Base-by-base conservation (phyloP, 2,888 invertebrate genomes). In the Ochropleura plecta region DNA sequence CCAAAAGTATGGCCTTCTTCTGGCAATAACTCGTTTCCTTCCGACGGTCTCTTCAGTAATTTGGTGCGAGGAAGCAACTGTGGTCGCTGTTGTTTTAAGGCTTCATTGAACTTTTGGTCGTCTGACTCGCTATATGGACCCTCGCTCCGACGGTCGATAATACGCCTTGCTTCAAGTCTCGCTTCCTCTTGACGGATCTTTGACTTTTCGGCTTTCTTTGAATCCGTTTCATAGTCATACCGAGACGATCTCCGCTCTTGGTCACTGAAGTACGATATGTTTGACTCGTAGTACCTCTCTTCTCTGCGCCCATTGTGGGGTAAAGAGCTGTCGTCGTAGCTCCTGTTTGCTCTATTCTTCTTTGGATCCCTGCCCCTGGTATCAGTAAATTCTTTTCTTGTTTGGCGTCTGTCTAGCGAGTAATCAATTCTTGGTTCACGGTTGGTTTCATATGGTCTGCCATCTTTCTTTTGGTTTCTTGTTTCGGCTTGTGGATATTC, bases 1-100 rank as follows among this genome's bases (percentile, higher is more conserved):
- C 98, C 98, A 91, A 98, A 98, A 85, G 97, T 98, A 90, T 98
- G 98, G 14, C 97, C 97, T 74, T 97, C 97, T 89, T 97, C 97
- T 69, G 96, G 96, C 79, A 97, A 93, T 86, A 97, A 93, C 85
- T 97, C 97, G 75, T 90, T 93, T 76, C 93, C 94, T 77, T 96
- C 96, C 30, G 92, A 92, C 64, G 97, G 93, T 84, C 97, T 97
- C 89, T 98, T 97, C 69, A 97, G 93, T 65, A 98, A 93, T 91
- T 98, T 98, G 3, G 98, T 98, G 75, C 98, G 96, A 0, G 98
- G 98, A 64, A 98, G 94, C 73, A 98, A 95, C 88, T 97, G 97
- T 51, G 97, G 96, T 87, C 96, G 96, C 88, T 97, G 90, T 89
- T 96, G 95, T 76, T 96, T 96, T 74, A 95, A 92, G 42, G 95